phyloP scores from a whole-genome alignment of 1,140 invertebrate genomes.

The Nebria ingens region DNA sequence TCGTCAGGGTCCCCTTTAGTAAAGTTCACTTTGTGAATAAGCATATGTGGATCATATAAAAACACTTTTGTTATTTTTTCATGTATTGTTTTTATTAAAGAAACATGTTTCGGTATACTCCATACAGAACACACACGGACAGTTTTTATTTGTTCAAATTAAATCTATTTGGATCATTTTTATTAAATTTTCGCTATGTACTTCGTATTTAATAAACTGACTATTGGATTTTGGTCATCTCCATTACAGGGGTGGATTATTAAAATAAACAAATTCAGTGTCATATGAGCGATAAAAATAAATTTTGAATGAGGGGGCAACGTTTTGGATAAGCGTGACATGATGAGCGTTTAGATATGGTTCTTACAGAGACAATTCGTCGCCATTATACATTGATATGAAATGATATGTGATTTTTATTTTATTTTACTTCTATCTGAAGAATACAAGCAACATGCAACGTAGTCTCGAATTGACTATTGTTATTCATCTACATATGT shows the following conservation, averaged over 20 bases:
- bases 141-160: constrained; percentile 1
- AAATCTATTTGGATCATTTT: not conserved
- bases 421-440: too few relatives aligned
- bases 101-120: constrained; percentile 29
- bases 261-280: not conserved
- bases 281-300: not conserved
- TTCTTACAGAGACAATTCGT: not conserved
- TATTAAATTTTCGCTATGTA: not conserved
- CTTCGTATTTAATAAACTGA: not conserved
- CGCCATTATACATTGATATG: not conserved
- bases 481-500: too few relatives aligned
- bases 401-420: constrained; percentile 1
- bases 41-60: too few relatives aligned
- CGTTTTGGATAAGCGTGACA: not conserved
- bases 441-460: too few relatives aligned
- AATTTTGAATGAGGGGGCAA: not conserved
- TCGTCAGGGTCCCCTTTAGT: too few relatives aligned
- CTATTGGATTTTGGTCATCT: not conserved
- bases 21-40: too few relatives aligned
- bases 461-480: too few relatives aligned
- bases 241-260: not conserved
- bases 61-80: too few relatives aligned
- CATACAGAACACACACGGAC: constrained; percentile 32
- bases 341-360: not conserved
- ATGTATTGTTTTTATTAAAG: constrained; percentile 30